Evolutionary conservation across 1,140 invertebrate species (phyloP), one percentile per base, ranked within the genome.

Genomic region (Drosophila arizonae): DNA sequence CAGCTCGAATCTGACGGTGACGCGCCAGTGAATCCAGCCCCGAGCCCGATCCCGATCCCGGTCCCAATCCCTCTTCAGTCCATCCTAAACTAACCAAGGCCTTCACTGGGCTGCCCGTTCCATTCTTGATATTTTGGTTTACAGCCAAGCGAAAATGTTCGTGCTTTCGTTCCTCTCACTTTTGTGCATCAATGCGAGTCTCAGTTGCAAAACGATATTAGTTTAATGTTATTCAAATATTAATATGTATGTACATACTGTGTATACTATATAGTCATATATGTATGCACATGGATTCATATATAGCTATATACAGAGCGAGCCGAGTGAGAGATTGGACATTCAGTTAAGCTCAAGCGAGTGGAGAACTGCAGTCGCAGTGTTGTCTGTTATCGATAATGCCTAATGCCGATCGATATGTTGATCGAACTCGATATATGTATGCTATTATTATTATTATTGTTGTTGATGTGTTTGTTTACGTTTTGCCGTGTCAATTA

Each of bases 151-250:
- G 28, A 54, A 54, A 54, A 54, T 33, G 28, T 54, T 54, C 24
- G 21, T 51, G 21, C 21, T 0, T 24, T 24, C 21, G 21, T 24
- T 24, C 17, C 17, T 17, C 48, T 48, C 33, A 24, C 21, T 54
- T 21, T 60, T 11, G 33, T 11, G 33, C 33, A 36, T 36, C 33
- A 36, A 36, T 11, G 33, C 11, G 66, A 74, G 72, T 74, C 72
- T 74, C 72, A 66, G 61, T 67, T 56, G 64, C 57, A 62, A 70
- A 57, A 52, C 60, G 66, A 74, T 74, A 74, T 74, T 74, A 70
- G 17, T 64, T 46, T 54, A 61, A 58, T 58, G 15, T 13, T 48
- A 66, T 26, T 60, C 15, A 66, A 48, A 41, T 28, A 45, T 2
- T 0, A 10, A 13, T n/a, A 46, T 9, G 41, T 26, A 13, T 43